These are phyloP conservation scores for Samia ricini DNA, from an alignment of 1,140 invertebrate species.

Conservation along the genomic window DNA sequence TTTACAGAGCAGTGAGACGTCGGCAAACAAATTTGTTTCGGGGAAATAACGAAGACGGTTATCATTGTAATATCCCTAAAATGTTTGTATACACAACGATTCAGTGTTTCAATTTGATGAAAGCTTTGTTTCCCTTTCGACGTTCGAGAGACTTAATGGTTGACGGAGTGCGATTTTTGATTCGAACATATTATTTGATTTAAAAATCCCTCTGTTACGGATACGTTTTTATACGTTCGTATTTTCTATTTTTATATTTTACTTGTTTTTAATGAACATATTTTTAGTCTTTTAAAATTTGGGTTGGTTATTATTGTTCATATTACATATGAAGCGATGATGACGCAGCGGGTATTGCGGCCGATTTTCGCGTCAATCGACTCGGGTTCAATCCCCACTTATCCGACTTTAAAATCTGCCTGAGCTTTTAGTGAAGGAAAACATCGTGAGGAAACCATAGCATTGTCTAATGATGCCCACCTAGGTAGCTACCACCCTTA, in stretches of 20 bases:
- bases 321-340: too few relatives aligned
- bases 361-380: too few relatives aligned
- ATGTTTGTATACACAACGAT: conserved; percentile 13
- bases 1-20: conserved; percentile 17
- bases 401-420: too few relatives aligned
- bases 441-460: too few relatives aligned
- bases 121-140: conserved; percentile 6
- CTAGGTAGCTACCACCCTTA: too few relatives aligned
- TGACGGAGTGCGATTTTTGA: neutral
- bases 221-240: neutral
- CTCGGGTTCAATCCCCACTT: too few relatives aligned
- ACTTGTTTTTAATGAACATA: neutral
- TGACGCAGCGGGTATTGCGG: too few relatives aligned
- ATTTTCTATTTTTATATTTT: neutral
- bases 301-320: too few relatives aligned
- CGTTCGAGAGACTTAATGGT: neutral
- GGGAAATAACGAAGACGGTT: conserved; percentile 17
- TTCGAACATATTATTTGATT: neutral
- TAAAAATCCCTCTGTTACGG: neutral
- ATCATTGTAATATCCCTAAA: conserved; percentile 19
- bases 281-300: neutral
- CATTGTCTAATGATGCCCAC: too few relatives aligned
- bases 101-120: conserved; percentile 7
- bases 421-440: too few relatives aligned
- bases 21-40: conserved; percentile 16